These are phyloP conservation scores for Neocloeon triangulifer DNA, from an alignment of 1,140 invertebrate genomes.

Conservation along the genomic window DNA sequence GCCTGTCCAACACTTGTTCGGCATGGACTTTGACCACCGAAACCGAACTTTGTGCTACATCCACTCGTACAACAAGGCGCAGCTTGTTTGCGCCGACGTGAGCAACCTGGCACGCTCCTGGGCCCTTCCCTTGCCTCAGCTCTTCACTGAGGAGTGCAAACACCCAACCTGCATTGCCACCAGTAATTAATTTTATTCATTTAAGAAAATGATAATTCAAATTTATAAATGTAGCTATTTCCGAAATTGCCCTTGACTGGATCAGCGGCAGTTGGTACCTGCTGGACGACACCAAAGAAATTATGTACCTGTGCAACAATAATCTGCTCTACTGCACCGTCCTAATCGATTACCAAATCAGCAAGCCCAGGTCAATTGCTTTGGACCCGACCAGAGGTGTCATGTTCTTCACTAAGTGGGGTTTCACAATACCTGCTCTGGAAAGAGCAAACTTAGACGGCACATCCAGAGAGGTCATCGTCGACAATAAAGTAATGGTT, in stretches of 20 bases:
- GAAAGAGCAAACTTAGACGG: slow-evolving; percentile 37
- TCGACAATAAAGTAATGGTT: slow-evolving; percentile 9
- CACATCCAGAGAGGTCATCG: slow-evolving; percentile 18
- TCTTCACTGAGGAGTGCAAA: slow-evolving; percentile 31
- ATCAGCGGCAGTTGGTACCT: slow-evolving; percentile 68
- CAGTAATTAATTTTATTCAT: slow-evolving; percentile 2
- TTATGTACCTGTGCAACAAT: slow-evolving; percentile 44
- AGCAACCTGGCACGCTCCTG: slow-evolving; percentile 31
- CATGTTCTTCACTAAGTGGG: slow-evolving; percentile 60
- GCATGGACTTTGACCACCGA: slow-evolving; percentile 25
- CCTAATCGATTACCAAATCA: slow-evolving; percentile 42
- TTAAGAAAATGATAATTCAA: not conserved
- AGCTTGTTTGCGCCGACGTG: slow-evolving; percentile 29
- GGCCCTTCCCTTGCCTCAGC: slow-evolving; percentile 25
- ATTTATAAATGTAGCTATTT: slow-evolving; percentile 24
- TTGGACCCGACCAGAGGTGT: slow-evolving; percentile 58
- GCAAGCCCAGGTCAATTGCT: slow-evolving; percentile 51
- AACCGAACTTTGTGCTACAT: slow-evolving; percentile 45
- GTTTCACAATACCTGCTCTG: slow-evolving; percentile 30
- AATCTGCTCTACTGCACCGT: slow-evolving; percentile 34
- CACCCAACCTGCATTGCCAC: slow-evolving; percentile 7
- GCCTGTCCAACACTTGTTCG: slow-evolving; percentile 19
- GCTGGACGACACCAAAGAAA: slow-evolving; percentile 44
- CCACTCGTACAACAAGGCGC: slow-evolving; percentile 23
- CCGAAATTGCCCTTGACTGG: slow-evolving; percentile 64